Base-by-base conservation (phyloP, 2,113 vertebrate species). In the Pelecanus crispus region DNA sequence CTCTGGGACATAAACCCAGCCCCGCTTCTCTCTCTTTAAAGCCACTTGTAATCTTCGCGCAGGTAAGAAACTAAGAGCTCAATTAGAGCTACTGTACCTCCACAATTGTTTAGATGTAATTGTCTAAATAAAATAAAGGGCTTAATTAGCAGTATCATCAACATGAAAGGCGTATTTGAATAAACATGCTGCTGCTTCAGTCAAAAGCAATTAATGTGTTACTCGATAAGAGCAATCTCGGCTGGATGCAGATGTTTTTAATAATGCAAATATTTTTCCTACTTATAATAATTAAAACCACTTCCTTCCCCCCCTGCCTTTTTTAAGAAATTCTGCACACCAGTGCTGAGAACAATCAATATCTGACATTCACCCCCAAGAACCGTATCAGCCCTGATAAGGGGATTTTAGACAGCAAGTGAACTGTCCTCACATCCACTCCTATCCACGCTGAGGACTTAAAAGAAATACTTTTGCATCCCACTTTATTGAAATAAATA, bases 171-270 rank as follows among this genome's bases (percentile, higher is more conserved):
- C 79, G 32, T 47, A 62, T 94, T 86, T 75, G 96, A 91, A 90
- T 92, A 92, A 95, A 96, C 94, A 95, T 22, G 65, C 92, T 72
- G 36, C 80, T 59, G 73, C 7, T 74, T 92, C 94, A 96, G 92
- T 97, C 97, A 96, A 78, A 92, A 87, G 90, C 86, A 95, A 95
- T 98, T 96, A 95, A 66, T 4, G 1, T 73, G 81, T 45, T 74
- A 66, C 91, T 96, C 88, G 97, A 95, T 96, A 97, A 96, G 92
- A 90, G 93, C 91, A 84, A 88, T 82, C 94, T 62, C 79, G 4
- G 96, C 70, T 95, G 92, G 62, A 74, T 78, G 73, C 97, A 98
- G 72, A 96, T 98, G 97, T 84, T 97, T 97, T 81, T 67, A 96
- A 97, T 97, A 89, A 96, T 49, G 87, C 77, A 91, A 86, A 84